Evolutionary conservation across 2,797 vertebrate species (phyloP).

Genomic region (Chrysocyon brachyurus): DNA sequence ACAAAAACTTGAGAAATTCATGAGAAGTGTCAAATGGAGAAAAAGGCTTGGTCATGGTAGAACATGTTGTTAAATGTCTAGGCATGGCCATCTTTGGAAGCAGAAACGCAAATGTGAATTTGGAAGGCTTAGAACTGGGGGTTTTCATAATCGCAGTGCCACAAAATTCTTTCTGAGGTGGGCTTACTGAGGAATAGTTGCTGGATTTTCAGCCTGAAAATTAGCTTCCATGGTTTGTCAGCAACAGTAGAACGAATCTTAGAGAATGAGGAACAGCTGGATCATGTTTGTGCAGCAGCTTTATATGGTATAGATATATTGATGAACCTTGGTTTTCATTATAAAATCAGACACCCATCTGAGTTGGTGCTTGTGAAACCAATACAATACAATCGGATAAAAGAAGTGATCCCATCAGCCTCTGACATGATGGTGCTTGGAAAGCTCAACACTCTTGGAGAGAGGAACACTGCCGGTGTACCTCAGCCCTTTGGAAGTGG

Average conservation of each 20-base stretch:
- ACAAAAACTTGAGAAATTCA: neutral
- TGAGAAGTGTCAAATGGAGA: neutral
- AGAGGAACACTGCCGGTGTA: neutral
- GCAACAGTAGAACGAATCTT: neutral
- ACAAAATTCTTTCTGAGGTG: neutral
- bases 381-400: neutral
- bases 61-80: neutral
- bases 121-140: neutral
- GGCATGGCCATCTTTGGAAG: neutral
- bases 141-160: neutral
- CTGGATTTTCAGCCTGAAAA: conserved; percentile 14
- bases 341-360: neutral
- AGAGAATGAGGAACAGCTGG: neutral
- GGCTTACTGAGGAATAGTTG: neutral
- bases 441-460: neutral
- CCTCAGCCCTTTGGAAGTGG: neutral
- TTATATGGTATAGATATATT: neutral
- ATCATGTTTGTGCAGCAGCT: neutral
- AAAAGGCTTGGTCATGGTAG: neutral
- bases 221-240: neutral
- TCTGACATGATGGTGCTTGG: neutral
- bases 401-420: neutral
- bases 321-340: neutral
- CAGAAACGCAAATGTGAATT: neutral
- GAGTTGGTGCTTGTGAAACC: neutral